Evolutionary conservation across 2,888 invertebrate species (phyloP).

Genomic region (Steinernema scapterisci): DNA sequence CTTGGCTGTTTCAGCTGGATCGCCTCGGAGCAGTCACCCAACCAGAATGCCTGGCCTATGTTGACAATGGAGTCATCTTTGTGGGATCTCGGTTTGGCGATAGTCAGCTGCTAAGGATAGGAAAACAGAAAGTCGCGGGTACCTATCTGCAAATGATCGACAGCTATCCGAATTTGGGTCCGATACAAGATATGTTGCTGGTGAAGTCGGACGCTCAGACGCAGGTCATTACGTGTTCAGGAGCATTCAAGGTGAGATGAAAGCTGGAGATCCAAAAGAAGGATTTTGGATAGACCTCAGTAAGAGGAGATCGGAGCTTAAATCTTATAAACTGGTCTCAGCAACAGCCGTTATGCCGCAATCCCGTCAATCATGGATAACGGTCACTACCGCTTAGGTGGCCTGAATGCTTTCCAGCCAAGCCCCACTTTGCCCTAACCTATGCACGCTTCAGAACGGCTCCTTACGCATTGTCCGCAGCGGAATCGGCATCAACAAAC

Average conservation of each 20-base stretch:
- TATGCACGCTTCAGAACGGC: too few species aligned
- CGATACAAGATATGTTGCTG: slow-evolving; percentile 76
- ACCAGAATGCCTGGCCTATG: slow-evolving; percentile 94
- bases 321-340: too few species aligned
- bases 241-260: slow-evolving; percentile 81
- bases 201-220: slow-evolving; percentile 82
- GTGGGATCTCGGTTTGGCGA: slow-evolving; percentile 94
- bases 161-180: slow-evolving; percentile 94
- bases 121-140: slow-evolving; percentile 40
- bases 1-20: slow-evolving; percentile 53
- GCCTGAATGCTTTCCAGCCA: too few species aligned
- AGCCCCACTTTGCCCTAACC: too few species aligned
- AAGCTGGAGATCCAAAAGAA: too few species aligned
- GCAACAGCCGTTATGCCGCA: too few species aligned
- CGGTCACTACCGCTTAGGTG: too few species aligned
- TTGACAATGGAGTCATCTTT: slow-evolving; percentile 95
- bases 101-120: slow-evolving; percentile 81
- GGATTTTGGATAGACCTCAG: too few species aligned
- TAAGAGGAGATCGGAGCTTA: too few species aligned
- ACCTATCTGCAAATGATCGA: slow-evolving; percentile 80
- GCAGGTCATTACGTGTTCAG: slow-evolving; percentile 95
- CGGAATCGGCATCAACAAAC: slow-evolving; percentile 79
- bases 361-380: too few species aligned
- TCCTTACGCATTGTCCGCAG: slow-evolving; percentile 94
- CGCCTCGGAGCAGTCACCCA: slow-evolving; percentile 73